Base-by-base conservation (phyloP, 2,797 vertebrate genomes). In the Parauchenoglanis punctatus region DNA sequence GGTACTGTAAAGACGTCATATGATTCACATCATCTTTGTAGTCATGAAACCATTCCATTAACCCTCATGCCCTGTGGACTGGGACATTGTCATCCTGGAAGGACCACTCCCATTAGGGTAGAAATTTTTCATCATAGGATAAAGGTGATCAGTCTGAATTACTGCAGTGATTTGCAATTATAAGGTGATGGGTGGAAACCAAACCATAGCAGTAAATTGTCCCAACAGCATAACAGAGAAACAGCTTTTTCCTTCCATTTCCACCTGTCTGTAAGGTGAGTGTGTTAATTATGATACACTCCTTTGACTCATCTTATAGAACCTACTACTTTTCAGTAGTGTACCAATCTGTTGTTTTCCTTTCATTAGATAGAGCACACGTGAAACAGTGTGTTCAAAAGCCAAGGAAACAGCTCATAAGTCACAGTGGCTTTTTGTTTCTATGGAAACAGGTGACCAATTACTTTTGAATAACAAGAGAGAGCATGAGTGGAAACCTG, bases 371-470 rank as follows among this genome's bases (percentile, higher is more conserved):
- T 40, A 65, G 61, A 76, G 59, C 84, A 81, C 81, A 84, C 84
- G 75, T 87, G 76, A 84, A 70, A 61, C 31, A 20, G 28, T 35
- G 40, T 59, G 54, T 81, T 52, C 28, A 84, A 76, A 67, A 73
- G 54, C 28, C 7, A 85, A 77, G 81, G 75, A 70, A 78, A 72
- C 84, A 88, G 70, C 80, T 23, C 44, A 81, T 83, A 83, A 28
- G 78, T 87, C 80, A 85, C 87, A 49, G 35, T 86, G 56, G 84
- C 84, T 92, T 90, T 90, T 84, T 90, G 90, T 93, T 89, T 89
- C 90, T 87, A 86, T 76, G 89, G 92, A 90, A 87, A 91, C 88
- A 0, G 75, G 25, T 56, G 58, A 90, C 83, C 56, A 73, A 90
- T 90, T 90, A 87, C 87, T 90, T 85, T 31, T 87, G 70, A 85